Conservation (phyloP, 2,797 vertebrate species). For the Triplophysa bombifrons region DNA sequence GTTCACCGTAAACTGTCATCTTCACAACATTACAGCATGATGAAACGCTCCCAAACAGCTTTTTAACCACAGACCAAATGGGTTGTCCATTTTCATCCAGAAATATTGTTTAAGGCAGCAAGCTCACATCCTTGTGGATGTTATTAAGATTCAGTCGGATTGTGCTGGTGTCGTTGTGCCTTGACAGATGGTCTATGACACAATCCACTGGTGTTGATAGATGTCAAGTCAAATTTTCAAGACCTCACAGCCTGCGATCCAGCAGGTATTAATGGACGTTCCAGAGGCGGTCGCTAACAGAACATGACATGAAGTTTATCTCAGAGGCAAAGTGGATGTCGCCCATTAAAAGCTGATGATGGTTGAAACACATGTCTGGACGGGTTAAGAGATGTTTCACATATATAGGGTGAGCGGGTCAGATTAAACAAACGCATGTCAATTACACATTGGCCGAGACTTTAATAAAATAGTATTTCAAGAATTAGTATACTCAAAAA, state of each 20-base stretch:
- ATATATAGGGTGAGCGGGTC: neutral
- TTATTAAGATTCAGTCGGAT: slow-evolving; percentile 28
- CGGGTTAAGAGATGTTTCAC: slow-evolving; percentile 25
- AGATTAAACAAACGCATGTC: no score
- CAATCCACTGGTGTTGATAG: slow-evolving; percentile 41
- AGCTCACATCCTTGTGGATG: slow-evolving; percentile 5
- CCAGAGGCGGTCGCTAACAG: slow-evolving; percentile 31
- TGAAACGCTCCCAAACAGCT: slow-evolving; percentile 27
- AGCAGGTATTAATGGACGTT: slow-evolving; percentile 50
- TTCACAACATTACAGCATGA: slow-evolving; percentile 28
- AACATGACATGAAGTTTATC: slow-evolving; percentile 45
- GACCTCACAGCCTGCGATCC: slow-evolving; percentile 36
- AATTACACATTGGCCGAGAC: neutral
- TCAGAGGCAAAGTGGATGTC: slow-evolving; percentile 41
- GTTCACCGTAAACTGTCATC: slow-evolving; percentile 32
- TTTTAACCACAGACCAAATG: slow-evolving; percentile 26
- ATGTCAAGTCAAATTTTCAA: slow-evolving; percentile 44
- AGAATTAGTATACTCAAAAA: neutral
- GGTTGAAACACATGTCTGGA: slow-evolving; percentile 23
- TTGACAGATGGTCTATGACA: slow-evolving; percentile 47
- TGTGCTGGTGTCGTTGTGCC: slow-evolving; percentile 32
- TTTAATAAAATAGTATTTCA: neutral
- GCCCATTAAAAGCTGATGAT: slow-evolving; percentile 24
- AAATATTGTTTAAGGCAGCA: slow-evolving; percentile 4
- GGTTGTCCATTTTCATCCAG: slow-evolving; percentile 15